These are phyloP conservation scores for Norana najaformis DNA, from an alignment of 2,888 invertebrate genomes.

Conservation along the genomic window DNA sequence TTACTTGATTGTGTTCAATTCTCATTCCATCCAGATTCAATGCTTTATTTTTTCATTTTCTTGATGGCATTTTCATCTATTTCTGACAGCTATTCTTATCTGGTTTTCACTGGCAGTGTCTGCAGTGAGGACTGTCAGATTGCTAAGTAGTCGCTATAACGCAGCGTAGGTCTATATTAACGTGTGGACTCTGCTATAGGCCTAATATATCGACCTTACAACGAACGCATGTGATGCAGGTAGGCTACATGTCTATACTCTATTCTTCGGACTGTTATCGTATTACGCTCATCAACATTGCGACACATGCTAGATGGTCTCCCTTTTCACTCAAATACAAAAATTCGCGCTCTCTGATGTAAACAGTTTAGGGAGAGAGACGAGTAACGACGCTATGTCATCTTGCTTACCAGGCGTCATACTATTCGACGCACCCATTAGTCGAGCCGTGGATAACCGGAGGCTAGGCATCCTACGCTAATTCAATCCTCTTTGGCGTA, in stretches of 20 bases:
- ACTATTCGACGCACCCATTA: background rate
- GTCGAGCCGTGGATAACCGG: constrained; percentile 13
- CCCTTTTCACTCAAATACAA: background rate
- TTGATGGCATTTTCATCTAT: too few relatives aligned
- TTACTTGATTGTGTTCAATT: too few relatives aligned
- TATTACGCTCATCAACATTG: background rate
- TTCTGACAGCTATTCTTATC: too few relatives aligned
- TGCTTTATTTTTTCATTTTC: too few relatives aligned
- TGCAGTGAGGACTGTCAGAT: too few relatives aligned
- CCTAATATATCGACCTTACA: background rate
- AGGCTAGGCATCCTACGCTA: background rate
- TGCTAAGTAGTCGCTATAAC: too few relatives aligned
- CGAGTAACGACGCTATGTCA: background rate
- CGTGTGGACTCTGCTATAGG: background rate
- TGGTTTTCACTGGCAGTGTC: too few relatives aligned
- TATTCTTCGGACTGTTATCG: background rate
- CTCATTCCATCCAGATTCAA: too few relatives aligned
- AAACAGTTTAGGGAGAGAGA: background rate
- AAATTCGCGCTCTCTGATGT: background rate
- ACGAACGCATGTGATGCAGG: background rate
- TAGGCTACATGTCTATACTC: background rate
- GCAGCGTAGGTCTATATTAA: too few relatives aligned
- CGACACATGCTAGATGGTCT: background rate
- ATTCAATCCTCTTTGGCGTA: constrained; percentile 13
- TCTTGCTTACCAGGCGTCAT: background rate